Percentiles rank a stretch among this genome's conserved stretches.
Evolutionary conservation across 2,797 vertebrate species (phyloP).

Genomic region (Garrulus glandarius): DNA sequence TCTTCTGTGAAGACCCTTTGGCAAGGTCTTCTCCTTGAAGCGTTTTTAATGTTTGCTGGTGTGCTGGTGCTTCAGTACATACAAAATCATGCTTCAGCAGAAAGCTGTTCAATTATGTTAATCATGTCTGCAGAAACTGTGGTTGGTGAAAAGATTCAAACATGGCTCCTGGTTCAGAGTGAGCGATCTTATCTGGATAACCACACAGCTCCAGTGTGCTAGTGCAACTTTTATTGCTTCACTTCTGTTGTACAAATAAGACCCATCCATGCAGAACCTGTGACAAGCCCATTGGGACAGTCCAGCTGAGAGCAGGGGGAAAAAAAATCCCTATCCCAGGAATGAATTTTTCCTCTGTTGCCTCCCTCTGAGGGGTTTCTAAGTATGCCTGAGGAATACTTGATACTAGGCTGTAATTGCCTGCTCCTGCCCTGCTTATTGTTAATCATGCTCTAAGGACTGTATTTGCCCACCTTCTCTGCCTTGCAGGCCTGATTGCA

Average conservation of each 20-base stretch:
- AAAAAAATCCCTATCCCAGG: background rate
- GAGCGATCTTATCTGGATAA: background rate
- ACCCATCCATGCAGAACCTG: background rate
- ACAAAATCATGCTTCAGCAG: background rate
- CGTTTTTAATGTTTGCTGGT: background rate
- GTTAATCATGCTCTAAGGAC: accelerated
- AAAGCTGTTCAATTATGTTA: background rate
- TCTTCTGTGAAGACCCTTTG: background rate
- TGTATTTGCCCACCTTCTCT: background rate
- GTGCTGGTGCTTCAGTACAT: background rate
- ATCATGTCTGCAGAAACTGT: background rate
- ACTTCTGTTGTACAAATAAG: background rate
- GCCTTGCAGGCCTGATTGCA: background rate
- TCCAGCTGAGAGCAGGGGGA: background rate
- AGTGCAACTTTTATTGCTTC: background rate
- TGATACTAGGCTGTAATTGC: background rate
- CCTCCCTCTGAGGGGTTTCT: background rate
- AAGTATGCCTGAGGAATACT: background rate
- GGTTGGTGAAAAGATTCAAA: background rate
- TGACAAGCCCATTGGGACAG: background rate
- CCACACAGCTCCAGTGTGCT: background rate
- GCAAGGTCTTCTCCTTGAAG: background rate
- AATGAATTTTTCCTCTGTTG: background rate
- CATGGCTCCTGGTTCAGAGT: background rate
- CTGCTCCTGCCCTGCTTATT: background rate